Base-by-base conservation (phyloP, 2,888 invertebrate genomes). In the Spialia ferax region DNA sequence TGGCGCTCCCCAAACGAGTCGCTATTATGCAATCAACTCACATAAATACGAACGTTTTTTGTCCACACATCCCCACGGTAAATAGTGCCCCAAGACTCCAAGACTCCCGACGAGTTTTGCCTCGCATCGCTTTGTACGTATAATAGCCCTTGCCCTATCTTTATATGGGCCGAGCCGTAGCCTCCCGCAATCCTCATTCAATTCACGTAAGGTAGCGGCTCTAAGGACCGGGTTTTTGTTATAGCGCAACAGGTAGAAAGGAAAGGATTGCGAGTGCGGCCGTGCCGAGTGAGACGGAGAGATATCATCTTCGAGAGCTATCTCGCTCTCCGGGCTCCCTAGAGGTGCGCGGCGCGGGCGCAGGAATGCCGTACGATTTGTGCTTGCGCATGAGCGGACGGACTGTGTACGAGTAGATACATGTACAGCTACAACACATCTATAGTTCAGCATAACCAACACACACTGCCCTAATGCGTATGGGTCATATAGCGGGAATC, bases 391-490 rank as follows among this genome's bases (percentile, higher is more conserved):
- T 87, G 85, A 84, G 89, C 87, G 84, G 88, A 84, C 87, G 79
- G 79, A 77, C 79, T 77, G 80, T 79, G 75, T 64, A n/a, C n/a
- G n/a, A n/a, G n/a, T n/a, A 73, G 81, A 77, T 82, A 84, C 54
- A 54, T 15, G 15, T 29, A 23, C 86, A 80, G 80, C 85, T 85
- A 60, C 29, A 13, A 82, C 83, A 81, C 84, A 83, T 83, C 83
- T 89, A 84, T 86, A 81, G 79, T 78, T 76, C 74, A 83, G 81
- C 81, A 86, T 86, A 86, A 84, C 84, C 84, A 84, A 89, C 93
- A 92, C 93, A 92, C 92, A 93, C 90, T 93, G 93, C 91, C 93
- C 93, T 91, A 92, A 93, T 92, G 93, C 90, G 92, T 92, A 87
- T 86, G 92, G 93, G 93, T 93, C 93, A 90, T 88, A 80, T 93